Conservation (phyloP, 2,113 vertebrate species). For the Oncorhynchus clarkii region DNA sequence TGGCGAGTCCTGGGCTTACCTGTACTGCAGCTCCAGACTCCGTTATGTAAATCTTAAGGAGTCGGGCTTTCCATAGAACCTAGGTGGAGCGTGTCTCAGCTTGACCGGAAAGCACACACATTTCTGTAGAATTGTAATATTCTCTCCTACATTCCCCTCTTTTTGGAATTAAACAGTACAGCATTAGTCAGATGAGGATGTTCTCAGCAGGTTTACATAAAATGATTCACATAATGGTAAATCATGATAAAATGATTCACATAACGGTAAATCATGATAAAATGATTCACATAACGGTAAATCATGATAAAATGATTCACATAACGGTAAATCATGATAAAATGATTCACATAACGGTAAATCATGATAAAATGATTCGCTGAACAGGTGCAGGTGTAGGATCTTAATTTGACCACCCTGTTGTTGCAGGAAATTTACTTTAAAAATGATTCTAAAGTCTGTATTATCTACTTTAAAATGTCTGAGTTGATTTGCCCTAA, state of each 20-base stretch:
- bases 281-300: neutral
- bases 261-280: neutral
- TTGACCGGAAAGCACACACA: too few species aligned
- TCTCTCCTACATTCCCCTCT: neutral
- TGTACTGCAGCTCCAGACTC: neutral
- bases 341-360: too few species aligned
- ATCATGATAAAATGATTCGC: too few species aligned
- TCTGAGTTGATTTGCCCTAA: too few species aligned
- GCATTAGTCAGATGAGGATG: neutral
- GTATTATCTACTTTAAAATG: too few species aligned
- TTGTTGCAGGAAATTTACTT: too few species aligned
- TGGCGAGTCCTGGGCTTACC: too few species aligned
- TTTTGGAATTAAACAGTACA: neutral
- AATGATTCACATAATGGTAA: neutral
- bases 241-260: neutral
- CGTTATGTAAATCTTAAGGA: neutral
- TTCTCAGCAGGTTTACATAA: neutral
- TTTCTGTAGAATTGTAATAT: neutral
- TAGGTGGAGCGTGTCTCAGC: neutral
- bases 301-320: neutral
- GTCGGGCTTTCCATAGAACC: neutral
- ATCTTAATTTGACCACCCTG: too few species aligned
- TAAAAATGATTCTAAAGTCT: too few species aligned
- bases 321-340: neutral
- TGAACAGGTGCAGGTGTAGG: neutral